These are phyloP conservation scores for Nesoenas mayeri DNA, from an alignment of 2,113 vertebrate genomes.

Conservation along the genomic window DNA sequence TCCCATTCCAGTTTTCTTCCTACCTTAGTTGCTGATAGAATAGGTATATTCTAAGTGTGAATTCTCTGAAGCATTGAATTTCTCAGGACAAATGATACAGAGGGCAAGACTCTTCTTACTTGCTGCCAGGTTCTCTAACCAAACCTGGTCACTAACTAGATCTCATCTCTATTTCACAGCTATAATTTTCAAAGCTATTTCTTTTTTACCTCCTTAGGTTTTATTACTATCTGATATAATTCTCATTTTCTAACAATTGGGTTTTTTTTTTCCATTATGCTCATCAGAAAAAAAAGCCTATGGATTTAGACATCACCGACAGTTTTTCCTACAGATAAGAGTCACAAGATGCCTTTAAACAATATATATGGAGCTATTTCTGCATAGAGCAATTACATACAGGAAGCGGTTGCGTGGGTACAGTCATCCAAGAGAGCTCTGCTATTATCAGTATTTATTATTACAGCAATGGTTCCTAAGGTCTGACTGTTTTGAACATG, in stretches of 20 bases:
- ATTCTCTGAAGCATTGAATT: background rate
- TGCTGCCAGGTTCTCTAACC: background rate
- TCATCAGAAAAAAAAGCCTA: background rate
- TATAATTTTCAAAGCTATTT: background rate
- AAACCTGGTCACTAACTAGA: background rate
- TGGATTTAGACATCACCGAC: background rate
- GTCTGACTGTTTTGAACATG: background rate
- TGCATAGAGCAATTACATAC: background rate
- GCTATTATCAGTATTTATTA: background rate
- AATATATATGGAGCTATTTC: background rate
- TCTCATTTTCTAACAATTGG: background rate
- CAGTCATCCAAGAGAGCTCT: background rate
- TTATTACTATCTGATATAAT: slow-evolving; percentile 10
- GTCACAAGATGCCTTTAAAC: background rate
- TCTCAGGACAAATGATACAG: background rate
- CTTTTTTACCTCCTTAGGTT: background rate
- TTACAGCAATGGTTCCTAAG: background rate
- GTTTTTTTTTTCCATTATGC: background rate
- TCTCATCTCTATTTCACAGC: background rate
- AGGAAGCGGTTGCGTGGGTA: background rate
- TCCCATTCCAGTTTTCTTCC: background rate
- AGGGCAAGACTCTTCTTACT: background rate
- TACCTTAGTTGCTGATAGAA: background rate
- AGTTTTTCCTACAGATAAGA: slow-evolving; percentile 7
- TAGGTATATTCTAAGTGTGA: background rate